A percentile compares a stretch with the other conserved stretches of the same genome.
phyloP scores from a whole-genome alignment of 2,797 vertebrate genomes.

The Sebastes steindachneri region DNA sequence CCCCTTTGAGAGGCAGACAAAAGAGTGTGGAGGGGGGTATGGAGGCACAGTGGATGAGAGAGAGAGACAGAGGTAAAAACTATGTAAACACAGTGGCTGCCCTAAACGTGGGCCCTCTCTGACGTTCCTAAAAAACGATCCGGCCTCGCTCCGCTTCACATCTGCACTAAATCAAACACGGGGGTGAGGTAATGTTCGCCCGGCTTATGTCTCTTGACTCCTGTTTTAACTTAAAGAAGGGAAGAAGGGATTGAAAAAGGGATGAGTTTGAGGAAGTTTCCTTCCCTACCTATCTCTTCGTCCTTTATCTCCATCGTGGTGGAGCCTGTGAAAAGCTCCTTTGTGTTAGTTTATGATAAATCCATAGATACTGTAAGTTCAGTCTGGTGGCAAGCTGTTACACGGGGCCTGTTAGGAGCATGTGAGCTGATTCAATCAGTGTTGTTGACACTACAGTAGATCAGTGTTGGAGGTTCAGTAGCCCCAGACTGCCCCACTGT shows the following conservation, averaged over 20 bases:
- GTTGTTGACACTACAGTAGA: slow-evolving; percentile 82
- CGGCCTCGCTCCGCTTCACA: slow-evolving; percentile 85
- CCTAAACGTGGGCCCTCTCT: slow-evolving; percentile 81
- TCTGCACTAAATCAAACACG: slow-evolving; percentile 90
- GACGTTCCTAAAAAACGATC: slow-evolving; percentile 77
- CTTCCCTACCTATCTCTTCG: slow-evolving; percentile 20
- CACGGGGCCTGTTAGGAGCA: slow-evolving; percentile 64
- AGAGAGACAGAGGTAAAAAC: slow-evolving; percentile 79
- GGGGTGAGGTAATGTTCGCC: slow-evolving; percentile 87
- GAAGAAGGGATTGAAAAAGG: slow-evolving; percentile 78
- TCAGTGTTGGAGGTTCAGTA: slow-evolving; percentile 73
- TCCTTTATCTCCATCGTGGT: slow-evolving; percentile 73
- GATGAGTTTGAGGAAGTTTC: slow-evolving; percentile 82
- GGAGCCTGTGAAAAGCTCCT: slow-evolving; percentile 81
- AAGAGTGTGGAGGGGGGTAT: slow-evolving; percentile 55
- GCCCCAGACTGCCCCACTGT: slow-evolving; percentile 63
- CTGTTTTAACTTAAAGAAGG: slow-evolving; percentile 86
- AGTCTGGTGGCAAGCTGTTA: slow-evolving; percentile 57
- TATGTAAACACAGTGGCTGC: slow-evolving; percentile 85
- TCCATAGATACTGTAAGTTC: slow-evolving; percentile 68
- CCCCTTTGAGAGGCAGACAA: slow-evolving; percentile 77
- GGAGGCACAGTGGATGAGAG: slow-evolving; percentile 58
- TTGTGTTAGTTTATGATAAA: slow-evolving; percentile 84
- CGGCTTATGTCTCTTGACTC: slow-evolving; percentile 86
- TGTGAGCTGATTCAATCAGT: slow-evolving; percentile 75